Conservation (phyloP, 2,888 invertebrate genomes). For the Chrysolina oricalcia region DNA sequence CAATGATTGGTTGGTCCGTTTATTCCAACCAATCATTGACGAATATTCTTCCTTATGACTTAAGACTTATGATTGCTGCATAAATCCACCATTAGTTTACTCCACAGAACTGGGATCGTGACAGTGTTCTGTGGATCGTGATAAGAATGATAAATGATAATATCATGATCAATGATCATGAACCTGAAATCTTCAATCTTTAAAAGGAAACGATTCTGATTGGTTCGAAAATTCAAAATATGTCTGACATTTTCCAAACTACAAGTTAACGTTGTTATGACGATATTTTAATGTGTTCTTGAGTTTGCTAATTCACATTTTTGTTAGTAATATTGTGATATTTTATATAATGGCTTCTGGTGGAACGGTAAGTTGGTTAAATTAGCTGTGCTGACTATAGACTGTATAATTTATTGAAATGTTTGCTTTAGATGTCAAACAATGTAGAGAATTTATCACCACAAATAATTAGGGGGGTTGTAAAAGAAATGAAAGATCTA, state of each 20-base stretch:
- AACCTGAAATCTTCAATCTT: background rate
- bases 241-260: slow-evolving; percentile 53
- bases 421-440: slow-evolving; percentile 78
- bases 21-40: too few relatives aligned
- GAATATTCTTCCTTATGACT: too few relatives aligned
- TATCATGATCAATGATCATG: background rate
- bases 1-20: too few relatives aligned
- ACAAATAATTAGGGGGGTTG: slow-evolving; percentile 90
- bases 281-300: slow-evolving; percentile 53
- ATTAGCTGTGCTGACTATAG: too few relatives aligned
- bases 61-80: too few relatives aligned
- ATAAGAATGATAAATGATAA: too few relatives aligned
- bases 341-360: slow-evolving; percentile 56
- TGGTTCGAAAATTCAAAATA: slow-evolving; percentile 64
- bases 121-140: too few relatives aligned
- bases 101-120: too few relatives aligned
- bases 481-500: slow-evolving; percentile 90
- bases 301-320: slow-evolving; percentile 50
- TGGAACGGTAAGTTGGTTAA: slow-evolving; percentile 55
- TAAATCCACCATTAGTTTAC: too few relatives aligned
- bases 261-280: slow-evolving; percentile 60
- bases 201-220: slow-evolving; percentile 53
- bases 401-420: slow-evolving; percentile 32
- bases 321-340: slow-evolving; percentile 55
- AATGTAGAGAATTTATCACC: slow-evolving; percentile 97